Evolutionary conservation across 2,888 invertebrate genomes (phyloP).

Genomic region (Tenthredo mesomela): DNA sequence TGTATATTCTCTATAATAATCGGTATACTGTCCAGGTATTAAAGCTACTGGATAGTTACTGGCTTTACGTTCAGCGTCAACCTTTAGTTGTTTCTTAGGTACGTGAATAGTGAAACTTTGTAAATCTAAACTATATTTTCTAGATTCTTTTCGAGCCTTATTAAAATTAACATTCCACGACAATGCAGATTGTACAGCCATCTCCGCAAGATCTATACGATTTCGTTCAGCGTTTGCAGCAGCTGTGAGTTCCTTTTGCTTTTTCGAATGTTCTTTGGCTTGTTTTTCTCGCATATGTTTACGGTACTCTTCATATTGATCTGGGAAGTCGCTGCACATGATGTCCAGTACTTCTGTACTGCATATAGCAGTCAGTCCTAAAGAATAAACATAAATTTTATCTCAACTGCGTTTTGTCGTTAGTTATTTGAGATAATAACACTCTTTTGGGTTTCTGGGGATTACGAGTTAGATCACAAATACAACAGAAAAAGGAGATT

Average conservation of each 20-base stretch:
- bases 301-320: constrained; percentile 95
- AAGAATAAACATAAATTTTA: constrained; percentile 38
- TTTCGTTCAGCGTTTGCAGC: constrained; percentile 80
- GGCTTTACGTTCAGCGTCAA: constrained; percentile 80
- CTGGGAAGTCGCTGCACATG: constrained; percentile 96
- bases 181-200: constrained; percentile 91
- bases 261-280: constrained; percentile 84
- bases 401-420: not conserved
- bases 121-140: constrained; percentile 93
- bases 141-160: constrained; percentile 86
- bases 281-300: constrained; percentile 86
- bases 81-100: constrained; percentile 81
- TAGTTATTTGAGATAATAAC: constrained; percentile 25
- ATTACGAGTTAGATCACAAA: constrained; percentile 23
- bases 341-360: constrained; percentile 97
- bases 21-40: constrained; percentile 97
- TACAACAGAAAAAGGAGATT: not conserved
- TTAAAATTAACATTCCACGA: constrained; percentile 95
- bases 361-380: constrained; percentile 92
- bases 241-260: constrained; percentile 83
- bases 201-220: constrained; percentile 86
- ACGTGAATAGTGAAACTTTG: constrained; percentile 94
- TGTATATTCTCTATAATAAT: constrained; percentile 89
- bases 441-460: not conserved
- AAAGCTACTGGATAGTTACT: constrained; percentile 94